Evolutionary conservation across 2,888 invertebrate genomes (phyloP).

Genomic region (Acrobeloides nanus): DNA sequence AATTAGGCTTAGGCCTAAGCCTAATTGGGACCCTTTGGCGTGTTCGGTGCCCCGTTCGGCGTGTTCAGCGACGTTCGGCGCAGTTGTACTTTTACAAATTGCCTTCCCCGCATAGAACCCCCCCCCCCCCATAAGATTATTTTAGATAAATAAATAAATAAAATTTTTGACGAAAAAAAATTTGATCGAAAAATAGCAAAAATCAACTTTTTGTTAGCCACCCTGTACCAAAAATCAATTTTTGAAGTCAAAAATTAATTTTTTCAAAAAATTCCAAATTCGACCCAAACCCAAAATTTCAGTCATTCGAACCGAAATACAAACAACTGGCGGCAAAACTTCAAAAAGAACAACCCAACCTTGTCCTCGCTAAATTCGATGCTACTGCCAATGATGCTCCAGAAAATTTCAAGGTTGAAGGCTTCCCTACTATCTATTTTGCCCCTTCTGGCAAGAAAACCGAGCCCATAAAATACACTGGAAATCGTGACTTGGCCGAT

Average conservation of each 20-base stretch:
- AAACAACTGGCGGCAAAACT: constrained; percentile 43
- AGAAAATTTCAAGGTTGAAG: constrained; percentile 56
- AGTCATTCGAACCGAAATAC: constrained; percentile 58
- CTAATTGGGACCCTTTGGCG: no score
- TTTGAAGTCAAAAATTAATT: not conserved
- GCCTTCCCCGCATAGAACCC: no score
- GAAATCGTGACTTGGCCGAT: constrained; percentile 48
- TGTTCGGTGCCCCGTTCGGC: no score
- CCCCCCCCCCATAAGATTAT: no score
- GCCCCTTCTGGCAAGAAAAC: constrained; percentile 55
- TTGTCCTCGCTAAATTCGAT: constrained; percentile 59
- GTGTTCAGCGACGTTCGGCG: no score
- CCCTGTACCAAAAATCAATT: not conserved
- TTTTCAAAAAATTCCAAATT: no score
- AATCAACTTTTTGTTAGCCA: not conserved
- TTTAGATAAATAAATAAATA: no score
- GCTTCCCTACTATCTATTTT: constrained; percentile 60
- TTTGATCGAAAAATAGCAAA: constrained; percentile 15
- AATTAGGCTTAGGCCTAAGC: no score
- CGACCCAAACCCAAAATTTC: no score
- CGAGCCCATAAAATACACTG: constrained; percentile 44
- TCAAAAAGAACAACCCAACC: constrained; percentile 38
- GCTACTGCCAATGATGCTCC: constrained; percentile 60
- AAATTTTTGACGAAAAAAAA: constrained; percentile 1
- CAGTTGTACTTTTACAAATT: no score